Evolutionary conservation across 2,797 vertebrate genomes (phyloP).

Genomic region (Aratinga solstitialis): DNA sequence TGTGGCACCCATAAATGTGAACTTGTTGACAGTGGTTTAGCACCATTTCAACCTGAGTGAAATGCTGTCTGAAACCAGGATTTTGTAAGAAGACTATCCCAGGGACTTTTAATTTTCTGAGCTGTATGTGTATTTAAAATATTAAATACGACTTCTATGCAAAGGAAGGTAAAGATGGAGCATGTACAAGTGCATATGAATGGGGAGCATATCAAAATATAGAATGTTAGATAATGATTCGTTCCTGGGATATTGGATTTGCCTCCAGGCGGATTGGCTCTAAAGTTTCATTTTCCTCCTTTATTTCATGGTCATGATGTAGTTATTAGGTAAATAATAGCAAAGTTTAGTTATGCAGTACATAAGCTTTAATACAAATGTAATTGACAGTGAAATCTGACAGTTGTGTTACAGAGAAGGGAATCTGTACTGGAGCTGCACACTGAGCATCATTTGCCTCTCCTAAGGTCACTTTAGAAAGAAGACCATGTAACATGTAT

Average conservation of each 20-base stretch:
- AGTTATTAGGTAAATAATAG: constrained; percentile 69
- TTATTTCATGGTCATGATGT: constrained; percentile 56
- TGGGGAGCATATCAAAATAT: constrained; percentile 34
- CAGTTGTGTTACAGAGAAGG: constrained; percentile 25
- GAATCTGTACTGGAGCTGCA: neutral
- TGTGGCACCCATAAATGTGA: neutral
- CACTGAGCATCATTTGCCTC: neutral
- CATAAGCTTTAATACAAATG: constrained; percentile 42
- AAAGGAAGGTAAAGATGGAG: neutral
- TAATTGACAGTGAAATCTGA: constrained; percentile 51
- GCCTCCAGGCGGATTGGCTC: constrained; percentile 59
- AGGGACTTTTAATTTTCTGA: neutral
- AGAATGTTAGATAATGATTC: constrained; percentile 50
- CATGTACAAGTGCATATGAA: neutral
- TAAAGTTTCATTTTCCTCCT: constrained; percentile 43
- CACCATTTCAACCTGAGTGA: neutral
- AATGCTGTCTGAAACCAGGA: neutral
- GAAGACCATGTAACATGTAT: fast-evolving
- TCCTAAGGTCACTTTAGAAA: neutral
- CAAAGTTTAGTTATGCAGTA: constrained; percentile 28
- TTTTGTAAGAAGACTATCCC: neutral
- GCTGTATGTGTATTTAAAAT: neutral
- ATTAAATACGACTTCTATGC: neutral
- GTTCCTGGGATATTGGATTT: constrained; percentile 60
- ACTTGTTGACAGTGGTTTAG: neutral